Percentiles rank a stretch among this genome's conserved stretches.
Evolutionary conservation across 2,888 invertebrate genomes (phyloP).

Genomic region (Cephus nigrinus): DNA sequence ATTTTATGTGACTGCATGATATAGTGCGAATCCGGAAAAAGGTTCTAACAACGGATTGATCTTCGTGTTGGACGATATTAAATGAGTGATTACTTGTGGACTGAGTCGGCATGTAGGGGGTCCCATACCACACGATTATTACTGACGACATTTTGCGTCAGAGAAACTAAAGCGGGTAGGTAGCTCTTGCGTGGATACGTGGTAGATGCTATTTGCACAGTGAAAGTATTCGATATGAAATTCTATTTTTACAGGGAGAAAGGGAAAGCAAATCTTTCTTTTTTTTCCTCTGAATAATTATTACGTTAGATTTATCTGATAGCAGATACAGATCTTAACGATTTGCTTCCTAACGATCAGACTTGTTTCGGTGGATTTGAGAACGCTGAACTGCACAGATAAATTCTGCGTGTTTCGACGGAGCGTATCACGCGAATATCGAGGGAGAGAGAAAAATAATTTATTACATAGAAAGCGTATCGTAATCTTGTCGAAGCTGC

Average conservation of each 20-base stretch:
- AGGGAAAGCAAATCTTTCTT: neutral
- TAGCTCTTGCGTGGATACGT: neutral
- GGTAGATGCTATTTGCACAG: neutral
- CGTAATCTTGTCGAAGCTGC: neutral
- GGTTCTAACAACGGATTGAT: conserved; percentile 4
- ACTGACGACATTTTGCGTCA: conserved; percentile 1
- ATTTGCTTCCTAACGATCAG: neutral
- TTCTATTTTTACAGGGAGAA: conserved; percentile 2
- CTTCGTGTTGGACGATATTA: neutral
- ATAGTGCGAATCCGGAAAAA: neutral
- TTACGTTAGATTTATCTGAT: neutral
- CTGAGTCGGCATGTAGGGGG: conserved; percentile 1
- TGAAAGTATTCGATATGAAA: neutral
- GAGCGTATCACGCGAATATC: neutral
- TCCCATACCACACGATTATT: neutral
- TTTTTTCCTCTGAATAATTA: neutral
- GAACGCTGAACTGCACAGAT: neutral
- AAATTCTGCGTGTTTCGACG: neutral
- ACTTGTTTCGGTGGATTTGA: neutral
- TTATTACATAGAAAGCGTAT: neutral
- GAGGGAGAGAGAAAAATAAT: neutral
- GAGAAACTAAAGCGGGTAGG: neutral
- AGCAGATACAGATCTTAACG: neutral
- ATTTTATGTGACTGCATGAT: neutral
- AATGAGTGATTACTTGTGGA: conserved; percentile 5